Evolutionary conservation across 2,888 invertebrate genomes (phyloP), one percentile per base, ranked within the genome.

Genomic region (Diplazon laetatorius): DNA sequence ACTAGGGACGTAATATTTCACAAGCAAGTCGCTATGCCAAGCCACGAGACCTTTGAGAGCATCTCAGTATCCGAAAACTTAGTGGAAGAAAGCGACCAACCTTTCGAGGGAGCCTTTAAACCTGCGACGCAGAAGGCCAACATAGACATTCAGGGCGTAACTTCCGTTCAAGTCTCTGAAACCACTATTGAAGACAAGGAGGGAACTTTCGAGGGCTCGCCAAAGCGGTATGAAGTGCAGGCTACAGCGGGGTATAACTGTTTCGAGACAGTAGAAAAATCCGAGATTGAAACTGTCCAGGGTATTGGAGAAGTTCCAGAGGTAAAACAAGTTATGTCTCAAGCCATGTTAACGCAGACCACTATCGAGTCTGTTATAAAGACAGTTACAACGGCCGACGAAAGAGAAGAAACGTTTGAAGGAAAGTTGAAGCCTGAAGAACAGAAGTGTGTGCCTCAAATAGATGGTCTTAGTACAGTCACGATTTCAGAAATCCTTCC

Each of bases 1-100:
- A 66, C 55, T 1, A 63, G 84, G 16, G 82, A 84, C 16, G 76
- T 83, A 44, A 85, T 85, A 52, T 84, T 86, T 12, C 84, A 86
- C 44, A 86, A 87, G 81, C 91, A 91, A 63, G 90, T 85, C 55
- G 93, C 93, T 10, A 84, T 87, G 55, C 82, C 91, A 65, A 91
- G 86, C 30, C 92, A 92, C 82, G 92, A 93, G 68, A 90, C 92
- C 35, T 90, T 92, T 68, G 93, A 93, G 86, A 92, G 94, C 85
- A 82, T 95, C 44, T 91, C 93, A 73, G 88, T 94, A 10, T 92
- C 91, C 12, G 93, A 94, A 88, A 92, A 88, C 84, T 69, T 89
- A 25, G 79, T 87, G 20, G 90, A 91, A 80, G 91, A 92, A 59
- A 91, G 91, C 37, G 91, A 92, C 81, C 88, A 87, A 63, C 82